These are phyloP conservation scores for Lordiphosa stackelbergi DNA, from an alignment of 1,140 invertebrate species.

Conservation along the genomic window DNA sequence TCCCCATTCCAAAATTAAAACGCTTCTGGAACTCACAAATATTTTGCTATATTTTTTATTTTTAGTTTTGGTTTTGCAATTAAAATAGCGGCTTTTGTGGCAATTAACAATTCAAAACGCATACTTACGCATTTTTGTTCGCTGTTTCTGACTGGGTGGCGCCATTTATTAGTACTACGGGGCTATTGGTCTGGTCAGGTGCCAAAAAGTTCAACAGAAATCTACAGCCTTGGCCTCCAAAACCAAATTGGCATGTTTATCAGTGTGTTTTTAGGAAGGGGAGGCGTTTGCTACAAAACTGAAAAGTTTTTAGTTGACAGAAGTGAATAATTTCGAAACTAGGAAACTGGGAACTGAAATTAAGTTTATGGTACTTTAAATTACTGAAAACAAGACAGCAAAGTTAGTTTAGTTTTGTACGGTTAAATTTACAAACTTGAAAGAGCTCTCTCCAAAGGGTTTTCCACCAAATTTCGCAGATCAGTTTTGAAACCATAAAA, in stretches of 20 bases:
- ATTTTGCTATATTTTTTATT: not conserved
- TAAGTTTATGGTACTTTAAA: too few species aligned
- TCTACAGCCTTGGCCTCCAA: conserved; percentile 11
- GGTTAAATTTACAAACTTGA: too few species aligned
- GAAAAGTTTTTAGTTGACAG: not conserved
- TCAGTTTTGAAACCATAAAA: too few species aligned
- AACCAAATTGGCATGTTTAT: conserved; percentile 1
- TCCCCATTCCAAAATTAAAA: conserved; percentile 1
- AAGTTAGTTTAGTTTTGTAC: too few species aligned
- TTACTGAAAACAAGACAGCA: too few species aligned
- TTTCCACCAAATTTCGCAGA: too few species aligned
- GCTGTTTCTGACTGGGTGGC: conserved; percentile 4
- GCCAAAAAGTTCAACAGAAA: conserved; percentile 15
- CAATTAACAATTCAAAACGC: conserved; percentile 7
- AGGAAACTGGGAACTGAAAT: too few species aligned
- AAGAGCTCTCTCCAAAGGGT: too few species aligned
- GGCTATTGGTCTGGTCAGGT: conserved; percentile 6
- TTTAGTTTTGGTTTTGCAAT: too few species aligned
- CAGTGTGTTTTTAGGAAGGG: not conserved
- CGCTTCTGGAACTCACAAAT: conserved; percentile 8
- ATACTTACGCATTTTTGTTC: not conserved
- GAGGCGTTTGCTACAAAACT: not conserved
- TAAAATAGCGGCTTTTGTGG: not conserved
- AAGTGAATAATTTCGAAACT: too few species aligned
- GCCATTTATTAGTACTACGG: not conserved